Evolutionary conservation across 2,113 vertebrate species (phyloP), one percentile per base, ranked within the genome.

Genomic region (Amia ocellicauda): DNA sequence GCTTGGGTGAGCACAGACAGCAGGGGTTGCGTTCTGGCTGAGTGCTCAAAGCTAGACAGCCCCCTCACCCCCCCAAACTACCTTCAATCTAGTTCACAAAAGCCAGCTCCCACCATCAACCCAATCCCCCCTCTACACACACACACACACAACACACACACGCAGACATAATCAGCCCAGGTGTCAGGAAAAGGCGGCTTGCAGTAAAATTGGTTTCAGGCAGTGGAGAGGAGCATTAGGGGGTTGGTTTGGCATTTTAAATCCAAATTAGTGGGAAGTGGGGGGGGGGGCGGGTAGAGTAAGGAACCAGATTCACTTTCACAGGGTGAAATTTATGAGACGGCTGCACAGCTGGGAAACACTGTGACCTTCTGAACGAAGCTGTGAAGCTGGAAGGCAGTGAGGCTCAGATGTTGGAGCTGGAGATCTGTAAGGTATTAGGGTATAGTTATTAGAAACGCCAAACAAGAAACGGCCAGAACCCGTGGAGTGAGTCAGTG

Each of bases 271-370:
- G 31, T 36, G 52, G 36, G 62, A 42, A n/a, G 47, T 40, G 53
- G 26, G 20, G 17, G 24, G 20, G 31, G 57, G 57, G 10, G 19
- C 20, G 19, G 19, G 57, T 14, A 27, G 54, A 52, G 62, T 56
- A 51, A 42, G 62, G 28, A 56, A 20, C 22, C 20, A 16, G 42
- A 57, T 24, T 57, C 14, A 41, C 62, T 64, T 64, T 54, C 52
- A 22, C 24, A 20, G 28, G 63, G 42, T 41, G 54, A 64, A 45
- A 55, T 57, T 64, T 64, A 64, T 17, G 27, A n/a, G 53, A 42
- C 40, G 62, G 52, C 62, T 49, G 24, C 41, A 27, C 41, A 64
- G 63, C 53, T 14, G 28, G 36, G 45, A 42, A 23, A 26, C 17
- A 16, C 11, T 3, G 14, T 47, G 23, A 41, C 5, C 24, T 27